Percentiles rank a stretch among this genome's conserved stretches.
Evolutionary conservation across 2,113 vertebrate genomes (phyloP).

Genomic region (Syngnathus scovelli): DNA sequence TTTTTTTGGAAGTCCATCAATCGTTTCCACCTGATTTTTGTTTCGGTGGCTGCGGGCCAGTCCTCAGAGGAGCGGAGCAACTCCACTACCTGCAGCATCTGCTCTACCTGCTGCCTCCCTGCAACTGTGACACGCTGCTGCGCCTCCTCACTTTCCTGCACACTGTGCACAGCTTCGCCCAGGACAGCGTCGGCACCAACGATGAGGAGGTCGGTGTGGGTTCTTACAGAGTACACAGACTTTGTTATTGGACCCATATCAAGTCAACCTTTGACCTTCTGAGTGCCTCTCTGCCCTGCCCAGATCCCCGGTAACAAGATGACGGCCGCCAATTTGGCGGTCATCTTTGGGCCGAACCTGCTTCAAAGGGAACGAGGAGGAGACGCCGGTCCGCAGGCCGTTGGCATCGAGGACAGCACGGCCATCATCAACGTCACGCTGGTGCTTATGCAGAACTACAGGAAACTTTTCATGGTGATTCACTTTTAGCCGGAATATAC

Average conservation of each 20-base stretch:
- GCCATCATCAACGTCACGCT: conserved; percentile 81
- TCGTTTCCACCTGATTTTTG: not conserved
- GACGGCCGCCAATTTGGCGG: conserved; percentile 85
- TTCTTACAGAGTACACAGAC: too few species aligned
- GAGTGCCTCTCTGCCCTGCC: not conserved
- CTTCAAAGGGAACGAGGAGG: conserved; percentile 76
- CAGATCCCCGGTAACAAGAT: conserved; percentile 90
- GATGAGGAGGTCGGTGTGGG: conserved; percentile 71
- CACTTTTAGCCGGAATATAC: not conserved
- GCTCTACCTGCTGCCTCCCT: conserved; percentile 84
- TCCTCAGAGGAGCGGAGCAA: conserved; percentile 71
- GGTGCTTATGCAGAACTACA: conserved; percentile 81
- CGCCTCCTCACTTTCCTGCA: conserved; percentile 79
- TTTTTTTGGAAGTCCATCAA: not conserved
- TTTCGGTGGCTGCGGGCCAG: conserved; percentile 48
- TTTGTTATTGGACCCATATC: not conserved
- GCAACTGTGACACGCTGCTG: conserved; percentile 87
- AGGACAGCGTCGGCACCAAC: conserved; percentile 68
- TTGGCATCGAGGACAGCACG: conserved; percentile 80
- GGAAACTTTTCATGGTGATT: conserved; percentile 77
- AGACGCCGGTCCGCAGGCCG: conserved; percentile 60
- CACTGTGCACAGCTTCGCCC: conserved; percentile 74
- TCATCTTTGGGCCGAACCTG: conserved; percentile 87
- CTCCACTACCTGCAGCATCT: conserved; percentile 80
- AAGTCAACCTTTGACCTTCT: not conserved